phyloP scores from a whole-genome alignment of 2,113 vertebrate species.

The Oryzias curvinotus region DNA sequence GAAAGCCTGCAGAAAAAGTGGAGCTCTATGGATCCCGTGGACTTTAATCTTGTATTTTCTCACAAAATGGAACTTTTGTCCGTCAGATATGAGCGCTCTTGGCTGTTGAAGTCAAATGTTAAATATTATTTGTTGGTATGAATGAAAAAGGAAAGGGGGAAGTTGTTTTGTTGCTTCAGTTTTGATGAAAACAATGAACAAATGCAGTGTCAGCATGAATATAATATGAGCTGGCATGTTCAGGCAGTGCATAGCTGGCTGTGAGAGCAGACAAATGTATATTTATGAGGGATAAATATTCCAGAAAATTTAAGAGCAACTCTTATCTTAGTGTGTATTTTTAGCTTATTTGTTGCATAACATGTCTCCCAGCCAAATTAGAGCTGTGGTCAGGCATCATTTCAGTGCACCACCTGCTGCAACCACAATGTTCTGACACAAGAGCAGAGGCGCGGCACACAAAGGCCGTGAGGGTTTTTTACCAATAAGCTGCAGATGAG shows the following conservation, averaged over 20 bases:
- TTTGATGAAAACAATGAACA: no score
- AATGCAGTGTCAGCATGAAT: no score
- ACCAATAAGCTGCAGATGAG: conserved; percentile 26
- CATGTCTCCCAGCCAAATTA: neutral
- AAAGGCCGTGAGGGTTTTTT: conserved; percentile 18
- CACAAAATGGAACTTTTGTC: no score
- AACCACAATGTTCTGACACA: neutral
- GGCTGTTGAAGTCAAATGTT: no score
- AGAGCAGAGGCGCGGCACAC: neutral
- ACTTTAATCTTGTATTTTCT: no score
- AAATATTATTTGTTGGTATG: no score
- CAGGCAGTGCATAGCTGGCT: neutral
- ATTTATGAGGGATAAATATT: conserved; percentile 8
- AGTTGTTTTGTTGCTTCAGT: no score
- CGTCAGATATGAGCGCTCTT: no score
- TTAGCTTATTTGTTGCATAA: neutral
- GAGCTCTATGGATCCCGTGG: no score
- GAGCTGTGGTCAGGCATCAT: conserved; percentile 15
- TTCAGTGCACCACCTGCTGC: conserved; percentile 34
- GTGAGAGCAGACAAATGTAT: neutral
- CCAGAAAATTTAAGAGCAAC: neutral
- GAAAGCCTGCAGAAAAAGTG: no score
- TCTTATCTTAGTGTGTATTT: neutral
- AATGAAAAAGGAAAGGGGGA: no score
- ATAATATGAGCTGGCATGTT: neutral